Base-by-base conservation (phyloP, 35 echinoderm and acorn worm genomes). In the Lytechinus variegatus region DNA sequence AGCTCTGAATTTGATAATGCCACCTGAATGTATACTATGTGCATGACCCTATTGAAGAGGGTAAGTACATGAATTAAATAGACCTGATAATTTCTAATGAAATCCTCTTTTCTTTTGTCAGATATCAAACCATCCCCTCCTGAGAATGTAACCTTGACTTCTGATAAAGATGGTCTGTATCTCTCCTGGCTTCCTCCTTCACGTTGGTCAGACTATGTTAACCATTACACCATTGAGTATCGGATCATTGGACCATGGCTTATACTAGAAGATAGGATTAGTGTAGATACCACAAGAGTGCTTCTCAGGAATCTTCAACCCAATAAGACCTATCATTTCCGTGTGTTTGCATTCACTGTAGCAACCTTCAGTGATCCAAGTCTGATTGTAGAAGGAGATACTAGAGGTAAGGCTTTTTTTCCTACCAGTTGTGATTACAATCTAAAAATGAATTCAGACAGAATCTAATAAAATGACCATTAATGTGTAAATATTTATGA, bases 191-290 rank as follows among this genome's bases (percentile, higher is more conserved):
- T 71, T 61, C 86, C 98, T n/a, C 98, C 98, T 14, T 21, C 54
- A 8, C 72, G 94, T 13, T 96, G 92, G 54, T 66, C 97, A 4
- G 54, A 96, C 56, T 89, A 94, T 6, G 96, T 99, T 2, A 93
- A 95, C 55, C 94, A 95, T n/a, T 99, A 99, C 87, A 92, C 97
- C 52, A 87, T 97, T 2, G 98, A 99, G 94, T 99, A 98, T 54
- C 95, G 97, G 53, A 98, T 95, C 54, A 86, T 95, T 60, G 98
- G 97, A 1, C 96, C 96, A 0, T 99, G 98, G 98, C 53, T 95
- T 10, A 94, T 99, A 8, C 61, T 99, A 8, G 92, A 98, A 16
- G 97, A 97, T 61, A 29, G 95, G 27, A 87, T 99, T 27, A 28
- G 95, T 11, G 94, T 87, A 11, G 94, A 96, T 5, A 53, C 56